A percentile compares a stretch with the other conserved stretches of the same genome.
Conservation (phyloP, 2,888 invertebrate genomes). For the Pyrocoelia pectoralis region DNA sequence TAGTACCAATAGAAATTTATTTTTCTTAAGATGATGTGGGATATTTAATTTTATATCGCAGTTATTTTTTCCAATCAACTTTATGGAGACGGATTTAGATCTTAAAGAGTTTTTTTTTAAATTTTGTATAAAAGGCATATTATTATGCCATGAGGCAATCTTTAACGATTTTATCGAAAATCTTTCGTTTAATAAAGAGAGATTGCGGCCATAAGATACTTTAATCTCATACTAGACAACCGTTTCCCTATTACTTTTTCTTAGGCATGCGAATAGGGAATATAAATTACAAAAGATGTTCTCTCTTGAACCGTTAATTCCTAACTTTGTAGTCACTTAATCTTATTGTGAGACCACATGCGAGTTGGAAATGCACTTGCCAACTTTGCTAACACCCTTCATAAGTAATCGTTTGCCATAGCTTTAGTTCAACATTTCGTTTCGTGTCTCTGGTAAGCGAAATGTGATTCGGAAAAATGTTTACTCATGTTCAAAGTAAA, state of each 20-base stretch:
- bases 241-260: neutral
- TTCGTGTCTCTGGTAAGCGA: constrained; percentile 7
- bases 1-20: too few species aligned
- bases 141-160: too few species aligned
- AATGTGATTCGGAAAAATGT: constrained; percentile 18
- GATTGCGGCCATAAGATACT: too few species aligned
- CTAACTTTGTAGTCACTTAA: constrained; percentile 42
- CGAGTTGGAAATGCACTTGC: constrained; percentile 37
- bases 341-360: constrained; percentile 41
- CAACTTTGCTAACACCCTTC: constrained; percentile 34
- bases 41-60: too few species aligned
- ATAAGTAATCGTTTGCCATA: constrained; percentile 29
- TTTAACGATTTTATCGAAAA: too few species aligned
- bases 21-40: too few species aligned
- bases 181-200: too few species aligned
- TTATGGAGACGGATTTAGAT: too few species aligned
- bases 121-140: too few species aligned
- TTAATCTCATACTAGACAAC: too few species aligned
- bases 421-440: constrained; percentile 18
- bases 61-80: too few species aligned
- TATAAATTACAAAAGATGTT: constrained; percentile 35
- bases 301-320: constrained; percentile 36
- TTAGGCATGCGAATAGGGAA: neutral
- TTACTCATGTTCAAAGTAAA: constrained; percentile 15
- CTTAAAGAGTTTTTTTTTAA: too few species aligned